Percentiles rank a stretch among this genome's conserved stretches.
phyloP scores from a whole-genome alignment of 2,113 vertebrate species.

The Channa argus region DNA sequence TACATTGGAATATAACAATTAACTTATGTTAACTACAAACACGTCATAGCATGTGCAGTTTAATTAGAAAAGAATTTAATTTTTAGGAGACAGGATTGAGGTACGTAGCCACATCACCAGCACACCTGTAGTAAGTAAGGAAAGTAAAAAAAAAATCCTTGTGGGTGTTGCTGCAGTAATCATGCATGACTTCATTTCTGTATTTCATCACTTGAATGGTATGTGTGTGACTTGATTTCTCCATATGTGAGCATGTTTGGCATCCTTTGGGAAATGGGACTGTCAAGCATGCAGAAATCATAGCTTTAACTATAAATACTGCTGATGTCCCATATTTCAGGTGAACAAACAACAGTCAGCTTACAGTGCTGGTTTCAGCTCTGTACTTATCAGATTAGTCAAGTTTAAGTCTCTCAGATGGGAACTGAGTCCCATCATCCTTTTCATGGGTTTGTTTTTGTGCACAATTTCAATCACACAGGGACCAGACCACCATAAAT shows the following conservation, averaged over 20 bases:
- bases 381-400: slow-evolving; percentile 63
- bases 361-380: slow-evolving; percentile 42
- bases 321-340: slow-evolving; percentile 74
- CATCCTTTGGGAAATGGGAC: slow-evolving; percentile 57
- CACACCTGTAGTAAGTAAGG: slow-evolving; percentile 56
- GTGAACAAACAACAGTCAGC: slow-evolving; percentile 67
- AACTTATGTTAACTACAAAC: too few species aligned
- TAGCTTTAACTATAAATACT: slow-evolving; percentile 65
- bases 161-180: slow-evolving; percentile 35
- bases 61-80: too few species aligned
- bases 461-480: slow-evolving; percentile 26
- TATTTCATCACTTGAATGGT: slow-evolving; percentile 41
- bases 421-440: slow-evolving; percentile 49
- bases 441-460: slow-evolving; percentile 56
- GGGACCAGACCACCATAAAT: slow-evolving; percentile 18
- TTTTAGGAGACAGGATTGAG: too few species aligned
- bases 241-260: slow-evolving; percentile 35
- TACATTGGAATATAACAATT: too few species aligned
- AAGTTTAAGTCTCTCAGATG: slow-evolving; percentile 62
- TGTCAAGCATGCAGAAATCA: slow-evolving; percentile 63
- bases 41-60: too few species aligned
- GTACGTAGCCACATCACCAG: slow-evolving; percentile 1
- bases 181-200: slow-evolving; percentile 45
- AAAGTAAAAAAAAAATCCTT: neutral
- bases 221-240: slow-evolving; percentile 28